These are phyloP conservation scores for Morpho achilles DNA, from an alignment of 2,888 invertebrate genomes.

Conservation along the genomic window DNA sequence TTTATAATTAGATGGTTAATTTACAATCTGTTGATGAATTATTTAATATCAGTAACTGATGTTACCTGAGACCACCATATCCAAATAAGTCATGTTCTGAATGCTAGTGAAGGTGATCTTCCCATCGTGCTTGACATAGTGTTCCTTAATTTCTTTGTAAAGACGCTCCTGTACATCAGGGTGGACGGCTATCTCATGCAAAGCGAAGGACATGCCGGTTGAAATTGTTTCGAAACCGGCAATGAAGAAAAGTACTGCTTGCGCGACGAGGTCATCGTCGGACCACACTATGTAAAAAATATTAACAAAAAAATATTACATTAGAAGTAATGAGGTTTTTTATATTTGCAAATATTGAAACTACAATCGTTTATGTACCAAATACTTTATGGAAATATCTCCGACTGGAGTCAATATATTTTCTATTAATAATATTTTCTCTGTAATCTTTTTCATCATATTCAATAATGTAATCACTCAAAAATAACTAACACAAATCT, in stretches of 20 bases:
- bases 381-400: too few species aligned
- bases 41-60: too few species aligned
- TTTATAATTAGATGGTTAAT: too few species aligned
- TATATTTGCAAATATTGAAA: too few species aligned
- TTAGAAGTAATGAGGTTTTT: too few species aligned
- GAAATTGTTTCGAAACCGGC: conserved; percentile 69
- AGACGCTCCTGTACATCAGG: conserved; percentile 72
- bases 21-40: too few species aligned
- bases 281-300: conserved; percentile 41
- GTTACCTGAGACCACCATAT: conserved; percentile 73
- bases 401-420: too few species aligned
- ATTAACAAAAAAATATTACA: neutral
- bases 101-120: conserved; percentile 60
- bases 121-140: conserved; percentile 45
- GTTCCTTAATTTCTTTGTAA: conserved; percentile 65
- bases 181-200: conserved; percentile 74
- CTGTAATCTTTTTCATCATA: too few species aligned
- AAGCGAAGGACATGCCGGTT: conserved; percentile 55
- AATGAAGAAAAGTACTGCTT: conserved; percentile 66
- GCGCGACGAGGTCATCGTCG: conserved; percentile 50
- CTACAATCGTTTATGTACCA: too few species aligned
- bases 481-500: too few species aligned
- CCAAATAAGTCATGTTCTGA: conserved; percentile 73
- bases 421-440: too few species aligned
- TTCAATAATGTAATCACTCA: too few species aligned